Base-by-base conservation (phyloP, 2,113 vertebrate genomes). In the Pollimyrus isidori region DNA sequence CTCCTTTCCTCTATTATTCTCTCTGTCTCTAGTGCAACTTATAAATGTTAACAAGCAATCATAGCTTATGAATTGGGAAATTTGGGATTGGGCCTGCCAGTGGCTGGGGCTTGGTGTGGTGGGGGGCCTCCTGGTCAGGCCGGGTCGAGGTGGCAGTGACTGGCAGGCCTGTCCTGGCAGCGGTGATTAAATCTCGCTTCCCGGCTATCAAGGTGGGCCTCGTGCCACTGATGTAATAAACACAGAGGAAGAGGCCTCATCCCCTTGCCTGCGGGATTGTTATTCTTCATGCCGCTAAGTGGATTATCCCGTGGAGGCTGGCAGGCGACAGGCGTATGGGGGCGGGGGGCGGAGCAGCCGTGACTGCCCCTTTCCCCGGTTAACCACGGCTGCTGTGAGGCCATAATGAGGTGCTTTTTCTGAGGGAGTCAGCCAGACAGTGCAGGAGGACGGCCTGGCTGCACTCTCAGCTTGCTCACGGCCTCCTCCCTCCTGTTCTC, bases 271-370 rank as follows among this genome's bases (percentile, higher is more conserved):
- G n/a, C 45, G 23, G 65, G 62, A 88, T 88, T 62, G 42, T 88
- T 46, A 73, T 88, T 76, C 65, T 88, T 76, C 87, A 50, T n/a
- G 87, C 42, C 15, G 45, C 65, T 88, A 88, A 88, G 87, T 88
- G 46, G 87, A 88, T 88, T 88, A 88, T 80, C 17, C 45, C 56
- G 15, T 76, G 42, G n/a, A 73, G 73, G 73, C 62, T 30, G 62
- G 62, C 62, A 69, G 62, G 62, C 62, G 62, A 69, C 76, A 45
- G 76, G 15, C 42, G 35, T 82, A 17, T 45, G 73, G 9, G 7
- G 1, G 30, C 30, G 30, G 76, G 76, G 76, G 76, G 4, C 39
- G 23, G 15, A 21, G 30, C 35, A 45, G 35, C 76, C 30, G 13
- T 19, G 30, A 45, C 76, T 82, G 76, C 76, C 76, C 42, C 76